Percentiles rank a stretch among this genome's conserved stretches.
These are phyloP conservation scores for Masticophis lateralis DNA, from an alignment of 2,797 vertebrate species.

Conservation along the genomic window DNA sequence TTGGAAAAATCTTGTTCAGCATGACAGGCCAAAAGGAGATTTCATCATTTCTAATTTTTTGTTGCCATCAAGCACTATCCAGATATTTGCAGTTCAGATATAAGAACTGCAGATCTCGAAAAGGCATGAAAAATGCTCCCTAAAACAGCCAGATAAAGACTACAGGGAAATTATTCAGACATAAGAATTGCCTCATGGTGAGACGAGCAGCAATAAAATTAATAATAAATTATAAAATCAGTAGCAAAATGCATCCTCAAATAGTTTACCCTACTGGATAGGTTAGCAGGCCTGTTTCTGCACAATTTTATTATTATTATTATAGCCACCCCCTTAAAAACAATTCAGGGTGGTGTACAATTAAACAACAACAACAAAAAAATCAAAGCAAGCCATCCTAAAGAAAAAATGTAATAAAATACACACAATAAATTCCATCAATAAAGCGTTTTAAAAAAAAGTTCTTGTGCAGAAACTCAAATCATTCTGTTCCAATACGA, in stretches of 20 bases:
- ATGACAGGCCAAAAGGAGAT: not conserved
- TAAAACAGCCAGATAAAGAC: not conserved
- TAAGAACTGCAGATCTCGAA: not conserved
- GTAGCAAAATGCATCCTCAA: not conserved
- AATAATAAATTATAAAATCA: not conserved
- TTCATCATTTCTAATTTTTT: not conserved
- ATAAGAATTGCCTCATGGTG: not conserved
- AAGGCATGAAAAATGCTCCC: not conserved
- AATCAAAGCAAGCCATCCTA: not conserved
- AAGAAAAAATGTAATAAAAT: not conserved
- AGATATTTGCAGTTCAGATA: not conserved
- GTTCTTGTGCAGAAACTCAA: not conserved
- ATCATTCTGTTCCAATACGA: not conserved
- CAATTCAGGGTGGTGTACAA: not conserved
- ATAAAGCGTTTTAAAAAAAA: not conserved
- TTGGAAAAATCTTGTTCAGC: not conserved
- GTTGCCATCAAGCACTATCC: not conserved
- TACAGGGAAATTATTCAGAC: not conserved
- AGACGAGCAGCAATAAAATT: not conserved
- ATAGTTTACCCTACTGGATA: not conserved
- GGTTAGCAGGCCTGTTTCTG: not conserved
- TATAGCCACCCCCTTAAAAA: not conserved
- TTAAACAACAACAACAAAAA: not conserved
- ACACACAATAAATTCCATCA: not conserved
- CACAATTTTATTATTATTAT: not conserved